Base-by-base conservation (phyloP, 2,888 invertebrate genomes). In the Agrotis ipsilon region DNA sequence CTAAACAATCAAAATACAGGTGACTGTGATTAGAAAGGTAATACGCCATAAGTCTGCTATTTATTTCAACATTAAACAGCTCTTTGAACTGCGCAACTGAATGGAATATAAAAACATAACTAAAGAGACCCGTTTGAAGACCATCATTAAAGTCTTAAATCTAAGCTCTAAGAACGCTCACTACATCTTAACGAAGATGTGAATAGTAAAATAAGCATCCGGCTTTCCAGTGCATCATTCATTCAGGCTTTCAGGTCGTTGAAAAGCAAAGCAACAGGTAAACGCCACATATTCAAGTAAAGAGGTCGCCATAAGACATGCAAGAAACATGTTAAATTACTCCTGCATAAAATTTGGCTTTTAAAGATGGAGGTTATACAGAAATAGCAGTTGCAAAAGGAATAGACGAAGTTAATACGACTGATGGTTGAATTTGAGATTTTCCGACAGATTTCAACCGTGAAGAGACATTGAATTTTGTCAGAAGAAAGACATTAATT, bases 201-300 rank as follows among this genome's bases (percentile, higher is more conserved):
- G 78, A 75, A 75, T 68, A 68, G 70, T 63, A 52, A 69, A 48
- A 59, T 49, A 64, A 76, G 61, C n/a, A 64, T 75, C 52, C 32
- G 13, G 46, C 63, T 54, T 80, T 79, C 68, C 32, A 61, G 66
- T 58, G 19, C 46, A 72, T 65, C 69, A 72, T 68, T 52, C 27
- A 61, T 59, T 46, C 46, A 27, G 43, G 43, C 51, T 72, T 76
- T 61, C 66, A 77, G 55, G 52, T 3, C 43, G 32, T 18, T 83
- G 52, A 73, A 74, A 72, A 54, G 48, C 61, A 11, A 27, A 60
- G 75, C 75, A 80, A 78, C 78, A 74, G 57, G 70, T 78, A 71
- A 60, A 64, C 9, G 69, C n/a, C 19, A 67, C 54, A 52, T 81
- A 67, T 51, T 11, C 43, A 65, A 62, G 67, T 61, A 67, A 76